A percentile compares a stretch with the other conserved stretches of the same genome.
Evolutionary conservation across 1,140 invertebrate genomes (phyloP).

Genomic region (Dreissena rostriformis): DNA sequence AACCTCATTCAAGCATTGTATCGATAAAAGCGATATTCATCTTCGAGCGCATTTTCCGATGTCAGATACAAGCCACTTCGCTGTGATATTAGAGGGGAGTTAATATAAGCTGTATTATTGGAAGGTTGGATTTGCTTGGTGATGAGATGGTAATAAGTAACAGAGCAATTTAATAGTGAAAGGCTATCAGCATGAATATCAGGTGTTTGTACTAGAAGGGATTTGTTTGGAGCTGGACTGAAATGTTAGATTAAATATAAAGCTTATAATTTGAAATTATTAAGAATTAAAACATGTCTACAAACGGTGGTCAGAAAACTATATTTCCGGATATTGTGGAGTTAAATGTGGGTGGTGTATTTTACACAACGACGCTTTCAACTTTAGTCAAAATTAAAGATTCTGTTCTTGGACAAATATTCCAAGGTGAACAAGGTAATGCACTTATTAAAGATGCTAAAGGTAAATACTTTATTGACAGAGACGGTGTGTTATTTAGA

Average conservation of each 20-base stretch:
- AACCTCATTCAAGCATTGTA: constrained; percentile 39
- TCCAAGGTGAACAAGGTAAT: constrained; percentile 64
- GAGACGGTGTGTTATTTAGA: constrained; percentile 98
- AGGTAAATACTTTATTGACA: constrained; percentile 96
- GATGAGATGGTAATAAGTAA: constrained; percentile 8
- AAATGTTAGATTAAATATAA: constrained; percentile 14
- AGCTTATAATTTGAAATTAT: not conserved
- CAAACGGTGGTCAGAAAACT: constrained; percentile 1
- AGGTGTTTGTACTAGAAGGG: not conserved
- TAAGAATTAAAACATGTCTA: not conserved
- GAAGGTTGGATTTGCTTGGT: not conserved
- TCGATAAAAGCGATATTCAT: constrained; percentile 36
- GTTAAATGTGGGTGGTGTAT: constrained; percentile 81
- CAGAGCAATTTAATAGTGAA: not conserved
- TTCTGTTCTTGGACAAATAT: constrained; percentile 77
- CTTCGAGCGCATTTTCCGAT: not conserved
- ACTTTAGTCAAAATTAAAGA: constrained; percentile 75
- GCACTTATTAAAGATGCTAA: constrained; percentile 87
- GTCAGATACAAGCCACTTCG: constrained; percentile 11
- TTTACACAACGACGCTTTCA: constrained; percentile 77
- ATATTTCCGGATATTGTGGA: constrained; percentile 73
- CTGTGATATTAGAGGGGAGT: not conserved
- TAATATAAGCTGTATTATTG: not conserved
- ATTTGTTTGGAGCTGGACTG: constrained; percentile 5
- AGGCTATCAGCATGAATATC: too few relatives aligned